Evolutionary conservation across 2,113 vertebrate species (phyloP).

Genomic region (Azemiops feae): DNA sequence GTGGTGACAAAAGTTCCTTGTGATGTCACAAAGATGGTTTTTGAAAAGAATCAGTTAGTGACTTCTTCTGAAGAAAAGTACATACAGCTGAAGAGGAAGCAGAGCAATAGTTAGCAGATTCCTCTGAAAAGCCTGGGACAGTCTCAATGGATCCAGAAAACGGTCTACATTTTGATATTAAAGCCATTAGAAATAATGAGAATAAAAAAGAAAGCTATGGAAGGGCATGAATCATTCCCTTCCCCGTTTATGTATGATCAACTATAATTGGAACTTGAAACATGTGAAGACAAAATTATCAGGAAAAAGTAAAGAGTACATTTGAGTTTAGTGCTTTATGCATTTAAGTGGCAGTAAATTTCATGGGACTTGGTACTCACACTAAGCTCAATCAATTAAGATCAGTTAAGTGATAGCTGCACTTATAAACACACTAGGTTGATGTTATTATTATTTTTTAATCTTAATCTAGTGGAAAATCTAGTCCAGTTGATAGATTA

Average conservation of each 20-base stretch:
- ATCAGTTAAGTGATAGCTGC: not conserved
- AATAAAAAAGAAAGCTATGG: not conserved
- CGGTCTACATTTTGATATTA: conserved; percentile 28
- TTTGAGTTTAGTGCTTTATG: not conserved
- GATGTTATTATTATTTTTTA: not conserved
- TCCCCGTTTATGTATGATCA: not conserved
- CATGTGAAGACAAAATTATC: not conserved
- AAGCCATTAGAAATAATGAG: not conserved
- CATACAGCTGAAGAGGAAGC: not conserved
- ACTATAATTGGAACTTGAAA: not conserved
- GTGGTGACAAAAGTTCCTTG: not conserved
- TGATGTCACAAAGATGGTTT: not conserved
- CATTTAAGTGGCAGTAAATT: not conserved
- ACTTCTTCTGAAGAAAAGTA: not conserved
- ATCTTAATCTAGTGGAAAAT: not conserved
- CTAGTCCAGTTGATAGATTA: not conserved
- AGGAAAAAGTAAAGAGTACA: not conserved
- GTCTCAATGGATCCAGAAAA: conserved; percentile 23
- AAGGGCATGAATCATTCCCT: not conserved
- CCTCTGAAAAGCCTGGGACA: not conserved
- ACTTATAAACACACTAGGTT: not conserved
- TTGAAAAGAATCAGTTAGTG: too few species aligned
- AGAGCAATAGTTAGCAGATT: not conserved
- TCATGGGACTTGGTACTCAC: not conserved
- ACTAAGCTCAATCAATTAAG: not conserved